These are phyloP conservation scores for Triops longicaudatus DNA, from an alignment of 1,140 invertebrate species.

Conservation along the genomic window DNA sequence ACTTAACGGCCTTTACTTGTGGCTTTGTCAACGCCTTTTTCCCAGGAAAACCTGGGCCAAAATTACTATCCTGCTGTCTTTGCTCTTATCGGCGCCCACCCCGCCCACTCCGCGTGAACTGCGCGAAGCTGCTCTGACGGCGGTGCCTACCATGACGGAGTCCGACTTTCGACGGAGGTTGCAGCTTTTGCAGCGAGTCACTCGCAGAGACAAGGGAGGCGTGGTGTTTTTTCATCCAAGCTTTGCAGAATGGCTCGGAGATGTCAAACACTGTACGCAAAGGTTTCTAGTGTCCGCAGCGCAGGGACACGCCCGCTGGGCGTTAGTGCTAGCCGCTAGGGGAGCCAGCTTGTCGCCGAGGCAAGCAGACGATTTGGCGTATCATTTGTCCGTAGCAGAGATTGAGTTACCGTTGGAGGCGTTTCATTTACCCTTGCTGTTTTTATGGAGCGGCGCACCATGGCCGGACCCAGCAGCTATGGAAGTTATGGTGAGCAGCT, in stretches of 20 bases:
- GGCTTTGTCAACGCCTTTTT: constrained; percentile 87
- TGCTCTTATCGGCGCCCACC: constrained; percentile 74
- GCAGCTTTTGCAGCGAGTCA: constrained; percentile 64
- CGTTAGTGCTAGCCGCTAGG: constrained; percentile 66
- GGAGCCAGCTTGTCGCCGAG: constrained; percentile 45
- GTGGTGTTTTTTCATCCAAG: constrained; percentile 79
- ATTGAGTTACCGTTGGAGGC: constrained; percentile 39
- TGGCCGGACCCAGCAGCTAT: constrained; percentile 52
- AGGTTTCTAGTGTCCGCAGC: constrained; percentile 80
- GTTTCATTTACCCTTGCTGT: constrained; percentile 41
- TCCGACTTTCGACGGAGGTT: constrained; percentile 79
- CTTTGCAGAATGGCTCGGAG: constrained; percentile 86
- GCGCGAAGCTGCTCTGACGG: constrained; percentile 69
- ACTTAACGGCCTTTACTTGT: constrained; percentile 86
- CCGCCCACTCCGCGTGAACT: constrained; percentile 72
- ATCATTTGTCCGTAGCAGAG: constrained; percentile 45
- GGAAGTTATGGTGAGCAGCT: constrained; percentile 43
- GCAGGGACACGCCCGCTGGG: constrained; percentile 77
- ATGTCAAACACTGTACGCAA: constrained; percentile 93
- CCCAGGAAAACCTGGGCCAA: constrained; percentile 79
- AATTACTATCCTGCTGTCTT: constrained; percentile 73
- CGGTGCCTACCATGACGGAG: constrained; percentile 64
- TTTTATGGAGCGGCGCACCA: constrained; percentile 35
- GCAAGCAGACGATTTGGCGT: constrained; percentile 48
- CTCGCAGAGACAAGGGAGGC: constrained; percentile 46